Percentiles rank a stretch among this genome's conserved stretches.
Evolutionary conservation across 2,888 invertebrate genomes (phyloP).

Genomic region (Eudemis profundana): DNA sequence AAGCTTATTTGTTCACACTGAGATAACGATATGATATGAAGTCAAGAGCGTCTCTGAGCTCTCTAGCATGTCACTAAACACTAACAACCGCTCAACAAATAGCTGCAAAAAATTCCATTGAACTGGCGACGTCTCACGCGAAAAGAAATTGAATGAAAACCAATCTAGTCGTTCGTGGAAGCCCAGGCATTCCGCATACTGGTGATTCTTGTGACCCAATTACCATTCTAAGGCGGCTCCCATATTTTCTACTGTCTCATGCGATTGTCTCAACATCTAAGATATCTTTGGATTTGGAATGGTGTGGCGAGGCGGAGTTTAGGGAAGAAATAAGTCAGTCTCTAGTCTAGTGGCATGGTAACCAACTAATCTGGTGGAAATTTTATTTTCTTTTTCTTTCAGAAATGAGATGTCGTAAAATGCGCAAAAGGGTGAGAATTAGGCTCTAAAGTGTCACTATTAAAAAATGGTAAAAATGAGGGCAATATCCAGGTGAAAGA

Average conservation of each 20-base stretch:
- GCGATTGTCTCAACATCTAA: neutral
- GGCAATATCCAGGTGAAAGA: too few species aligned
- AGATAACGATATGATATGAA: too few species aligned
- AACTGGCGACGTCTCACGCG: constrained; percentile 27
- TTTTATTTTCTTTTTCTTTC: too few species aligned
- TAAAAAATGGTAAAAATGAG: too few species aligned
- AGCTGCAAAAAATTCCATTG: constrained; percentile 31
- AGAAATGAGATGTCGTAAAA: too few species aligned
- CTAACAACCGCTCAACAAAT: constrained; percentile 20
- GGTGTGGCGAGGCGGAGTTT: neutral
- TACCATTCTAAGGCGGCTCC: constrained; percentile 5
- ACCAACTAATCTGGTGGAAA: too few species aligned
- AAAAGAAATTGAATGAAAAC: constrained; percentile 27
- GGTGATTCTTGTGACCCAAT: constrained; percentile 27
- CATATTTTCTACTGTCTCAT: constrained; percentile 2
- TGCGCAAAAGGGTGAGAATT: too few species aligned
- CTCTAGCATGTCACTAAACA: constrained; percentile 8
- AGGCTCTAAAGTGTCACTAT: too few species aligned
- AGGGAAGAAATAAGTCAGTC: too few species aligned
- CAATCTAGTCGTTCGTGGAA: constrained; percentile 26
- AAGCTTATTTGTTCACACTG: too few species aligned
- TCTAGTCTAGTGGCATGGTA: too few species aligned
- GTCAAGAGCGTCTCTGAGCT: too few species aligned
- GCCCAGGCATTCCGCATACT: constrained; percentile 17
- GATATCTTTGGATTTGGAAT: neutral